Percentiles rank a stretch among this genome's conserved stretches.
Conservation (phyloP, 2,113 vertebrate species). For the Anser brachyrhynchus region DNA sequence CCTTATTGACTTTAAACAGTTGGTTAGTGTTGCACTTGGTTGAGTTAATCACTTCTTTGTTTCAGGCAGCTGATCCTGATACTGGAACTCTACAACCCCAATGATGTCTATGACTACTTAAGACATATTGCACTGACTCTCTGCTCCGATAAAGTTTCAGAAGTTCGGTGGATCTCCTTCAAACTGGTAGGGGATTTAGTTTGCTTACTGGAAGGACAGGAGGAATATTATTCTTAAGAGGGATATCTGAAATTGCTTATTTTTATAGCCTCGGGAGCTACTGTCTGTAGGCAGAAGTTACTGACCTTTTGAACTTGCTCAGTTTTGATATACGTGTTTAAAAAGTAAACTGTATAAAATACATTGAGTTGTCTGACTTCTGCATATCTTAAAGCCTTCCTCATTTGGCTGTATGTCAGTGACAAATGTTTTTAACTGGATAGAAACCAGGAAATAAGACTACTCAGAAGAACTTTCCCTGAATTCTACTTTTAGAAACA, state of each 20-base stretch:
- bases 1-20: background rate
- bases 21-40: background rate
- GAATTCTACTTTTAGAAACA: background rate
- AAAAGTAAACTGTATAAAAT: background rate
- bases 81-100: conserved; percentile 76
- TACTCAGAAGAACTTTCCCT: background rate
- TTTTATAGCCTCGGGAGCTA: background rate
- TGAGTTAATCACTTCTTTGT: background rate
- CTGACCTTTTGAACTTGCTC: background rate
- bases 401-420: background rate
- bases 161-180: conserved; percentile 82
- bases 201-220: background rate
- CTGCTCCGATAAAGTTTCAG: conserved; percentile 78
- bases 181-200: conserved; percentile 72
- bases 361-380: background rate
- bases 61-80: conserved; percentile 80
- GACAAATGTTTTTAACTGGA: background rate
- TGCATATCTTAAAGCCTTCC: background rate
- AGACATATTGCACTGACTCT: conserved; percentile 76
- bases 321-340: background rate
- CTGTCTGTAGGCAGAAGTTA: background rate
- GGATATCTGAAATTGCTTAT: background rate
- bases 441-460: background rate
- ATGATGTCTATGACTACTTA: conserved; percentile 75
- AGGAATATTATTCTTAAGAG: background rate